These are phyloP conservation scores for Smittia aterrima DNA, from an alignment of 2,888 invertebrate genomes.

Conservation along the genomic window DNA sequence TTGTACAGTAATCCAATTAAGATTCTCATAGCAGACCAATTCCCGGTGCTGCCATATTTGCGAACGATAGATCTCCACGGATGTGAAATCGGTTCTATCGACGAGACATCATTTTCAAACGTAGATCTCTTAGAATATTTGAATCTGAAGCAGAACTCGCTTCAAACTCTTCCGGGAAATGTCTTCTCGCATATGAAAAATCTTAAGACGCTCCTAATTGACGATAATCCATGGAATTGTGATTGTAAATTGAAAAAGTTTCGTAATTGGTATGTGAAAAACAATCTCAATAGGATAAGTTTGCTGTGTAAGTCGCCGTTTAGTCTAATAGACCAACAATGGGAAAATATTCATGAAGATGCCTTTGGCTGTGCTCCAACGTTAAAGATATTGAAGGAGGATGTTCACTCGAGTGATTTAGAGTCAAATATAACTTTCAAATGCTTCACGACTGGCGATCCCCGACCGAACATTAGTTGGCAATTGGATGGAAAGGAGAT, in stretches of 20 bases:
- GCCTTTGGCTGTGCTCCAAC: constrained; percentile 82
- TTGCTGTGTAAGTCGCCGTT: constrained; percentile 72
- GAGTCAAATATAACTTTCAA: constrained; percentile 79
- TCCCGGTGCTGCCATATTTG: constrained; percentile 77
- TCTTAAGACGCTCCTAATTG: constrained; percentile 75
- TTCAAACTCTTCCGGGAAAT: constrained; percentile 66
- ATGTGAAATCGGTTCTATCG: constrained; percentile 72
- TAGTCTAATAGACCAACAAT: constrained; percentile 66
- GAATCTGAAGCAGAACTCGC: constrained; percentile 76
- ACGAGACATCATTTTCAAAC: constrained; percentile 74
- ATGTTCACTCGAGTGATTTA: constrained; percentile 66
- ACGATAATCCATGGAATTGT: constrained; percentile 87
- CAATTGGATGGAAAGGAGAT: constrained; percentile 70
- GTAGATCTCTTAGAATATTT: constrained; percentile 71
- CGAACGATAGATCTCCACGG: constrained; percentile 76
- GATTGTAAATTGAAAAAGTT: constrained; percentile 83
- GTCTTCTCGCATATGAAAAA: constrained; percentile 71
- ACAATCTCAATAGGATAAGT: constrained; percentile 73
- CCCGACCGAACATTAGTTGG: constrained; percentile 80
- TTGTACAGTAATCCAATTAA: constrained; percentile 80
- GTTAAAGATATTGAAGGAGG: constrained; percentile 62
- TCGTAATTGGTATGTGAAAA: constrained; percentile 77
- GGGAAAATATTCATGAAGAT: constrained; percentile 72
- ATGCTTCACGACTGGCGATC: constrained; percentile 79
- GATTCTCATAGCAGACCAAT: constrained; percentile 70